Base-by-base conservation (phyloP, 1,140 invertebrate genomes). In the Drosophila watanabei region DNA sequence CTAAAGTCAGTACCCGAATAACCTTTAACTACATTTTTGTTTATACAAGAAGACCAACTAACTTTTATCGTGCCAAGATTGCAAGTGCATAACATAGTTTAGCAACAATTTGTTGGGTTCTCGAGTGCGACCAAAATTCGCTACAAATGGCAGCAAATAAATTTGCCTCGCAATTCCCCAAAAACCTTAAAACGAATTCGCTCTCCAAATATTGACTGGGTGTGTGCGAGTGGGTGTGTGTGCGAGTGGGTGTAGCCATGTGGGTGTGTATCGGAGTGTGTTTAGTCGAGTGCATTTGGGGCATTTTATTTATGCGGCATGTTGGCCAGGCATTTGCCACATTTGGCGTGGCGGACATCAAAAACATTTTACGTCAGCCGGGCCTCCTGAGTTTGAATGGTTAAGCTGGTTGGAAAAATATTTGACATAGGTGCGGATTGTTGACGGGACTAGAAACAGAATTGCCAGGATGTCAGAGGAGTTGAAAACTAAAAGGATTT, bases 271-370 rank as follows among this genome's bases (percentile, higher is more conserved):
- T 37, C 18, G 2, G 35, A 80, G 78, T 88, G 81, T 89, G 69
- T 68, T 89, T 89, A 79, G 79, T 61, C 73, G 77, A 89, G 85
- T 89, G 85, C 85, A 90, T 89, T 88, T 88, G 87, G 75, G 81
- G 81, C 81, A 75, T 89, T 88, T 84, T 85, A 88, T 85, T 79
- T 77, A 75, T 82, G 82, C 75, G 75, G 65, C 81, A 88, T 70
- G 77, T 80, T 80, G 76, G 69, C 69, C 72, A 72, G 76, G 76
- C 58, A 76, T 84, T 80, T 77, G 71, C 84, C 84, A 80, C 85
- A 89, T 59, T 66, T 64, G 69, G 32, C 62, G 69, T 41, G 75
- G 62, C 54, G 69, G 66, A 79, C 64, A 85, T 68, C 73, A 66
- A 87, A 87, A 77, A 71, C 84, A 80, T 78, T 75, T 79, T 64